Evolutionary conservation across 1,140 invertebrate genomes (phyloP).

Genomic region (Hylaeus anthracinus): DNA sequence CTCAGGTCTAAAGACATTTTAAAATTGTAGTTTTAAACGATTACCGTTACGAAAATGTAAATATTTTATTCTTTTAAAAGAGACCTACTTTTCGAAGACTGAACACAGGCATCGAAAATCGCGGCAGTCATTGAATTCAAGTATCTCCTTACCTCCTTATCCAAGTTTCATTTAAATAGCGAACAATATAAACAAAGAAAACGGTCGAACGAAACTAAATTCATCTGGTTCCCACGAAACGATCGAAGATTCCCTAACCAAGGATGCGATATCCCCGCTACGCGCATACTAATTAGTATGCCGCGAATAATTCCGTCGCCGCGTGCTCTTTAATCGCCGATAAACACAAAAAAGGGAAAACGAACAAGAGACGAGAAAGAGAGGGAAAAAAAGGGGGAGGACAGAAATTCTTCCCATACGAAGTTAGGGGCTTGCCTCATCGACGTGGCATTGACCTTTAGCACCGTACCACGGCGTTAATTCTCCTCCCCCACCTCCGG

Average conservation of each 20-base stretch:
- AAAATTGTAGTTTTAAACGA: no score
- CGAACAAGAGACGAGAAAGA: slow-evolving; percentile 19
- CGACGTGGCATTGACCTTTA: slow-evolving; percentile 62
- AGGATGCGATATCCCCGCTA: slow-evolving; percentile 17
- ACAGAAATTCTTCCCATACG: slow-evolving; percentile 53
- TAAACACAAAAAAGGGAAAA: slow-evolving; percentile 20
- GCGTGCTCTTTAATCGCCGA: slow-evolving; percentile 22
- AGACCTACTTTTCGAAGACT: no score
- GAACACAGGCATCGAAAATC: no score
- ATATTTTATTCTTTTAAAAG: no score
- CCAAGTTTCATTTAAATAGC: no score
- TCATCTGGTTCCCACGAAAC: slow-evolving; percentile 5
- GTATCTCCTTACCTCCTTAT: no score
- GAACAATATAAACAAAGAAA: no score
- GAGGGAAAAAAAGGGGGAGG: not conserved
- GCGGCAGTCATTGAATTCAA: no score
- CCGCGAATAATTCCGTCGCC: slow-evolving; percentile 38
- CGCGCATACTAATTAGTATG: slow-evolving; percentile 44
- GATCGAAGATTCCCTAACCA: not conserved
- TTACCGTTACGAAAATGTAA: no score
- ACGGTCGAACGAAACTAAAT: not conserved
- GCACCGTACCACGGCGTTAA: slow-evolving; percentile 43
- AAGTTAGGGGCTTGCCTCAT: slow-evolving; percentile 57
- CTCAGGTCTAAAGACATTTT: no score
- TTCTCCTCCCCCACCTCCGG: slow-evolving; percentile 21